Evolutionary conservation across 2,888 invertebrate genomes (phyloP), one percentile per base, ranked within the genome.

Genomic region (Ethmia dodecea): DNA sequence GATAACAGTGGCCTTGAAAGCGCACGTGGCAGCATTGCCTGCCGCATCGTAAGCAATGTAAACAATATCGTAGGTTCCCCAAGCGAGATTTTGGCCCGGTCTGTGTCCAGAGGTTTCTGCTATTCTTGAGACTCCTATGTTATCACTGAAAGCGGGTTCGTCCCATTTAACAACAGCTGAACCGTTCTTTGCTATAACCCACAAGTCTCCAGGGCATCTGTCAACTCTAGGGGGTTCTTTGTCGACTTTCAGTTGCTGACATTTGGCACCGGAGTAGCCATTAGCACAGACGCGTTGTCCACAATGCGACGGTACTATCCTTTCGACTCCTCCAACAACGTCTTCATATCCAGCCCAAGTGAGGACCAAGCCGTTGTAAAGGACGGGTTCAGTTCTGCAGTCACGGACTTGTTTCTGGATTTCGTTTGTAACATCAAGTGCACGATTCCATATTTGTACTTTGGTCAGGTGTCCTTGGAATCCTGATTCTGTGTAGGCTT

Each of bases 291-390:
- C 91, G 54, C 94, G 88, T 65, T 96, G 94, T 4, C 97, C 97
- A 55, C 98, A 98, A 50, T 94, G 92, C 0, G 97, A 96, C 9
- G 97, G 97, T 3, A 95, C 96, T 16, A 94, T 91, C 60, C 96
- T 89, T 76, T 97, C 97, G 10, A 97, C 96, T 16, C 96, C 96
- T 35, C 97, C 97, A 13, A 90, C 78, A 2, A 94, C 92, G 45
- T 94, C 92, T 67, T 97, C 96, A 66, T 97, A 98, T 13, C 97
- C 97, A 18, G 95, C 93, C 96, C 98, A 98, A 13, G 96, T 96
- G 0, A 97, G 86, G 2, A 95, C 90, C 4, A 98, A 83, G 2
- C 93, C 94, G 54, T 91, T 91, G 72, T 95, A 96, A 3, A 97
- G 86, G 0, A 97, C 96, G 1, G 97, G 96, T 55, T 97, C 96